Evolutionary conservation across 2,888 invertebrate species (phyloP).

Genomic region (Nephrotoma flavescens): DNA sequence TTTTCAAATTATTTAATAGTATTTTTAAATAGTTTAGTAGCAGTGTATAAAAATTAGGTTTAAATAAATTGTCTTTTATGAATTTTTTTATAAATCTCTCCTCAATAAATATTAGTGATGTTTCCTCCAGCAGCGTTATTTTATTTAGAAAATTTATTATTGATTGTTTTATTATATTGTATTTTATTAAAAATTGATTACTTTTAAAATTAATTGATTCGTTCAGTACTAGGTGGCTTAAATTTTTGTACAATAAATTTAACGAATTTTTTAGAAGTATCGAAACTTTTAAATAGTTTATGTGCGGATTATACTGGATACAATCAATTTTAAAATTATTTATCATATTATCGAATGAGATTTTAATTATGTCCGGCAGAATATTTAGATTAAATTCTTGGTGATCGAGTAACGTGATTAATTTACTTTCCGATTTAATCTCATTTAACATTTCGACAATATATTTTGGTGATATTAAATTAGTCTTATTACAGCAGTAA

Average conservation of each 20-base stretch:
- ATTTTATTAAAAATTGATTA: background rate
- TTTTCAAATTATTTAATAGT: background rate
- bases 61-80: conserved; percentile 27
- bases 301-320: conserved; percentile 30
- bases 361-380: conserved; percentile 35
- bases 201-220: background rate
- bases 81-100: conserved; percentile 28
- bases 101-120: conserved; percentile 29
- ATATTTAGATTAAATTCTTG: conserved; percentile 38
- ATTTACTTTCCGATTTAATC: conserved; percentile 29
- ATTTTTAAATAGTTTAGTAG: conserved; percentile 9
- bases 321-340: conserved; percentile 30
- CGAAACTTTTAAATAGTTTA: conserved; percentile 30
- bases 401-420: conserved; percentile 35
- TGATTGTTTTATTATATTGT: conserved; percentile 9
- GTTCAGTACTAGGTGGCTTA: background rate
- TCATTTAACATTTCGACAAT: conserved; percentile 15
- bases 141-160: conserved; percentile 19
- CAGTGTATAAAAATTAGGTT: conserved; percentile 14
- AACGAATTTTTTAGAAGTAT: conserved; percentile 27
- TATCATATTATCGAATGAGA: conserved; percentile 36
- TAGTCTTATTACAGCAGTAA: background rate
- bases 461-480: conserved; percentile 4
- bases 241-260: conserved; percentile 13
- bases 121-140: conserved; percentile 23